A percentile compares a stretch with the other conserved stretches of the same genome.
phyloP scores from a whole-genome alignment of 2,113 vertebrate genomes.

The Syngnathus floridae region DNA sequence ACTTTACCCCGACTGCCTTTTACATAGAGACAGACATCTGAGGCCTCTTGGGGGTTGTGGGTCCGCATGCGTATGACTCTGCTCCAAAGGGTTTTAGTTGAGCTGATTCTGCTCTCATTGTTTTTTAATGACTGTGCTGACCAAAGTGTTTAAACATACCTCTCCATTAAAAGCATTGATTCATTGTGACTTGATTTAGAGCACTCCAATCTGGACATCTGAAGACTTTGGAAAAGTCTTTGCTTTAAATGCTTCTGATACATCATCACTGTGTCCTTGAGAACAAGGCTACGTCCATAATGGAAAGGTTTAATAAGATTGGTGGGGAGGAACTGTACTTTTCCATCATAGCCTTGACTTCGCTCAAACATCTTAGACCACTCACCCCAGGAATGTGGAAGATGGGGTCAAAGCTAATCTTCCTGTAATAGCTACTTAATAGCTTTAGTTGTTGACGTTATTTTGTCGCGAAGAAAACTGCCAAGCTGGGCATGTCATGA shows the following conservation, averaged over 20 bases:
- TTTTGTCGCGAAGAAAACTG: neutral
- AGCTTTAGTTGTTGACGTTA: neutral
- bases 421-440: neutral
- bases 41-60: conserved; percentile 36
- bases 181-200: neutral
- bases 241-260: neutral
- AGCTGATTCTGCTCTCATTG: conserved; percentile 2
- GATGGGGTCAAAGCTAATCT: neutral
- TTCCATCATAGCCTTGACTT: neutral
- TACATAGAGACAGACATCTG: conserved; percentile 39
- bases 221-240: neutral
- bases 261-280: neutral
- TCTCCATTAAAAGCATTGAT: neutral
- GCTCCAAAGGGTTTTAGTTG: neutral
- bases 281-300: neutral
- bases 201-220: neutral
- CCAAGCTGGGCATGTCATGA: neutral
- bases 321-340: neutral
- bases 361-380: neutral
- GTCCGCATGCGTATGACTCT: conserved; percentile 26
- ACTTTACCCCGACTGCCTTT: conserved; percentile 38
- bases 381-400: neutral
- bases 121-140: conserved; percentile 15
- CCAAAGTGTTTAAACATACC: neutral
- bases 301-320: neutral